Evolutionary conservation across 2,797 vertebrate genomes (phyloP).

Genomic region (Masticophis lateralis): DNA sequence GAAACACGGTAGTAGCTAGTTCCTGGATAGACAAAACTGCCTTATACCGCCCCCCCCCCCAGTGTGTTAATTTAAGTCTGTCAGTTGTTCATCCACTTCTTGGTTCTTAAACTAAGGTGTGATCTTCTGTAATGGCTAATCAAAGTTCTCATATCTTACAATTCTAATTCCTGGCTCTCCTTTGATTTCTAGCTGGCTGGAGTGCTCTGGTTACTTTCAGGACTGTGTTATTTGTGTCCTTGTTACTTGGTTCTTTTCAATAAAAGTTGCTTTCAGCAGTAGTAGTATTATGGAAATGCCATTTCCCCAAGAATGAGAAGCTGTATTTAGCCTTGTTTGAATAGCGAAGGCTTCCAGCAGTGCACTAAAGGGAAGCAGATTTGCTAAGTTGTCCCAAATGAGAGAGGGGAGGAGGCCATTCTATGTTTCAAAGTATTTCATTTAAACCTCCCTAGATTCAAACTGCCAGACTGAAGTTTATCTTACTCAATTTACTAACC

Average conservation of each 20-base stretch:
- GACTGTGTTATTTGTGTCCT: not conserved
- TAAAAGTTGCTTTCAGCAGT: not conserved
- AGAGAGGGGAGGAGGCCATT: not conserved
- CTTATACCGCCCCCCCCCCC: not conserved
- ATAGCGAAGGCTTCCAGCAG: not conserved
- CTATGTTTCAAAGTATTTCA: not conserved
- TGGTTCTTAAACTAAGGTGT: not conserved
- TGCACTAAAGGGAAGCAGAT: not conserved
- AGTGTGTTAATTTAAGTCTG: not conserved
- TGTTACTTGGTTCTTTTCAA: not conserved
- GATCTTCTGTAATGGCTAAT: not conserved
- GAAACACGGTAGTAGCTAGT: not conserved
- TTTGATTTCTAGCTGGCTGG: not conserved
- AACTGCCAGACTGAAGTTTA: not conserved
- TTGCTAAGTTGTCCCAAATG: not conserved
- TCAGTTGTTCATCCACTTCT: not conserved
- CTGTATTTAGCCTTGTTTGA: not conserved
- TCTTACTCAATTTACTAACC: not conserved
- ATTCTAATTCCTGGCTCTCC: not conserved
- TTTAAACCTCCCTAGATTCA: not conserved
- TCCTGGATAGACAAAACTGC: not conserved
- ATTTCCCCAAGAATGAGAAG: not conserved
- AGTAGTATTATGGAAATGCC: not conserved
- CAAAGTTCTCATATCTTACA: not conserved
- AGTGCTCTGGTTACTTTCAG: not conserved